Percentiles rank a stretch among this genome's conserved stretches.
phyloP scores from a whole-genome alignment of 1,140 invertebrate species.

The Papilio helenus region DNA sequence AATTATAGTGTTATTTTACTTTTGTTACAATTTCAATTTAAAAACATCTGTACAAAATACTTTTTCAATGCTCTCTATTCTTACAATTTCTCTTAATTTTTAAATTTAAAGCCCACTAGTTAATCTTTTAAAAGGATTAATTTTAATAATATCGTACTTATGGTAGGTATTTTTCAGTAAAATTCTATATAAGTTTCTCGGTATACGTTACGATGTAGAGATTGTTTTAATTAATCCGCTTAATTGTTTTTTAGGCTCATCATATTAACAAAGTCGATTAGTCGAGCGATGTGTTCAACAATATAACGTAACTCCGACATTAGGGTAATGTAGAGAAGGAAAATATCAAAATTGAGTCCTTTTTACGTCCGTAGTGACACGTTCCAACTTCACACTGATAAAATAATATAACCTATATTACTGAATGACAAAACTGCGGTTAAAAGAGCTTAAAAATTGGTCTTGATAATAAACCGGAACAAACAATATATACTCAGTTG shows the following conservation, averaged over 20 bases:
- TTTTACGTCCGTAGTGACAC: no score
- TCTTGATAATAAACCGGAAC: no score
- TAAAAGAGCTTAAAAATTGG: no score
- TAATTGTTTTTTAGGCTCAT: slow-evolving; percentile 6
- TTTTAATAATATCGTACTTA: not conserved
- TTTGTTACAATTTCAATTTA: no score
- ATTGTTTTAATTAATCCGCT: slow-evolving; percentile 12
- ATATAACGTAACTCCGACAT: not conserved
- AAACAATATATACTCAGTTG: no score
- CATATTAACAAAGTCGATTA: not conserved
- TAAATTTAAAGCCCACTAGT: not conserved
- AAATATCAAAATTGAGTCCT: no score
- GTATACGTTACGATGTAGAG: not conserved
- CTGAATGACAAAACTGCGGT: no score
- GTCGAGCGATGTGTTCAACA: not conserved
- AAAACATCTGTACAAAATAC: no score
- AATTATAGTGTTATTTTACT: not conserved
- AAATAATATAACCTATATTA: no score
- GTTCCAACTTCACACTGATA: no score
- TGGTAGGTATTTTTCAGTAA: not conserved
- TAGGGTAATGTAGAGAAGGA: not conserved
- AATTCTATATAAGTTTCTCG: not conserved
- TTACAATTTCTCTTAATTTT: no score
- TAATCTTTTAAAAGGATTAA: not conserved
- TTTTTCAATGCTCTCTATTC: no score